Evolutionary conservation across 35 echinoderm and acorn worm species (phyloP).

Genomic region (Heliocidaris erythrogramma): DNA sequence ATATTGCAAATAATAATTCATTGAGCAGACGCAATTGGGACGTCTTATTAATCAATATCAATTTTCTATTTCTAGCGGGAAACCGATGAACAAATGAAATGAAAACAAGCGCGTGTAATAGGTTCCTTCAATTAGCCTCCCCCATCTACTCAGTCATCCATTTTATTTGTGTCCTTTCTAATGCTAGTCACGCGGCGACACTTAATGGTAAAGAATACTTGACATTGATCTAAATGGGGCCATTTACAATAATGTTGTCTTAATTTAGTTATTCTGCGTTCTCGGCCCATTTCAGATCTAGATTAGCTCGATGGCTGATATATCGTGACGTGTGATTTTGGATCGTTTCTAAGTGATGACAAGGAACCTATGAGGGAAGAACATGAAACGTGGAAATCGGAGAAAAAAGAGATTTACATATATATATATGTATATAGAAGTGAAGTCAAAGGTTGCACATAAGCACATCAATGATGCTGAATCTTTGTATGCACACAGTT

Average conservation of each 20-base stretch:
- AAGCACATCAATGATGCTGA: no score
- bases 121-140: background rate
- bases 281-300: background rate
- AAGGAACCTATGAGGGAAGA: no score
- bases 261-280: background rate
- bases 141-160: background rate
- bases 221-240: slow-evolving; percentile 10
- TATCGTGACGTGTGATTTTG: background rate
- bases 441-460: no score
- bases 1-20: slow-evolving; percentile 19
- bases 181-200: background rate
- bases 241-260: slow-evolving; percentile 5
- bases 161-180: background rate
- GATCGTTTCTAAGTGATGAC: no score
- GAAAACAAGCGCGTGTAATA: slow-evolving; percentile 10
- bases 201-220: slow-evolving; percentile 10
- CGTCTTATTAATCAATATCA: slow-evolving; percentile 18
- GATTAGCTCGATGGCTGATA: background rate
- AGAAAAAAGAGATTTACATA: no score
- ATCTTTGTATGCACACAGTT: no score
- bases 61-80: slow-evolving; percentile 1
- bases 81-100: background rate
- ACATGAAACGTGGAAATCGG: no score
- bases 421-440: no score
- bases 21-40: slow-evolving; percentile 15